Base-by-base conservation (phyloP, 2,888 invertebrate species). In the Chesias legatella region DNA sequence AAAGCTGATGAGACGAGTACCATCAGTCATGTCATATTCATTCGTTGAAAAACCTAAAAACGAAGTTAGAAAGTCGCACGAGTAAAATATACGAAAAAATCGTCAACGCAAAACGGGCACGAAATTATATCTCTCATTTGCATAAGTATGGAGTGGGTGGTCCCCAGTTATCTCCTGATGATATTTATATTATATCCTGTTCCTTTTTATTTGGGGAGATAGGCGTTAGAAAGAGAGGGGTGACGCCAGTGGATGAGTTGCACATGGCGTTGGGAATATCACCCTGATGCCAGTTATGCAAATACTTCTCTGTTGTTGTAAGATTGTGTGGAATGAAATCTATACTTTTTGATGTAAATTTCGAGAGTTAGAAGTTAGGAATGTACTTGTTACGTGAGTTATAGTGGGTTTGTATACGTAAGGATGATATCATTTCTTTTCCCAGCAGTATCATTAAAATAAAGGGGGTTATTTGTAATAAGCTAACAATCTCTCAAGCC, bases 41-140 rank as follows among this genome's bases (percentile, higher is more conserved):
- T n/a, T n/a, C n/a, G n/a, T n/a, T n/a, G n/a, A n/a, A n/a, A n/a
- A n/a, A n/a, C n/a, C 13, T 17, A 2, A 17, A 17, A 3, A 17
- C 13, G n/a, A n/a, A n/a, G n/a, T 17, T 17, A 5, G 13, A 17
- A 17, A 17, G 13, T 17, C 3, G 28, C 33, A 37, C 37, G 28
- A 38, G 43, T 51, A 53, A 52, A 50, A 51, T 52, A 50, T 33
- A 50, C 38, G 33, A 22, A 56, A 55, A 54, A 54, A 43, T 27
- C 44, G 48, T 53, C 51, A 50, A 35, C 37, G 47, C 45, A 48
- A 49, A 56, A 55, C 50, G 52, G 51, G 51, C 46, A 47, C 55
- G 33, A 59, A 59, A 59, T 59, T 54, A 59, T 59, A 53, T 53
- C 33, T 36, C 48, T 50, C 46, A 56, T 59, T 59, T 59, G 51